Conservation (phyloP, 2,113 vertebrate species). For the Mus musculus region DNA sequence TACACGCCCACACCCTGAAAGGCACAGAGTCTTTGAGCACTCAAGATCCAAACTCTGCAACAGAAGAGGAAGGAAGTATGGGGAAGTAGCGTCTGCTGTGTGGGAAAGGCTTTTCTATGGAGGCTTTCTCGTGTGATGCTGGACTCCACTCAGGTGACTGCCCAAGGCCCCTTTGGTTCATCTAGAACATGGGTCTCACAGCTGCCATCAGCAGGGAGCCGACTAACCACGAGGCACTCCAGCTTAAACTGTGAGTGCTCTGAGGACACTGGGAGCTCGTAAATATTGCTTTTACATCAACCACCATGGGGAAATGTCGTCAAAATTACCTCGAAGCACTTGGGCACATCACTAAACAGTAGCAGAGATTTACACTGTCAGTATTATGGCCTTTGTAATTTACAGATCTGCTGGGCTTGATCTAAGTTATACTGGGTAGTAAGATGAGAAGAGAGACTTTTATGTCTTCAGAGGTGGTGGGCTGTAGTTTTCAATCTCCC, state of each 20-base stretch:
- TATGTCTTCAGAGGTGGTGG: slow-evolving; percentile 1
- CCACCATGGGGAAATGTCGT: not conserved
- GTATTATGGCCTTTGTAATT: not conserved
- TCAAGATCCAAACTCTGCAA: not conserved
- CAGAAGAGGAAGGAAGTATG: not conserved
- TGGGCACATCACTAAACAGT: not conserved
- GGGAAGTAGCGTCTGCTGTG: not conserved
- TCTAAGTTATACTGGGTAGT: not conserved
- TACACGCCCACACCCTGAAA: not conserved
- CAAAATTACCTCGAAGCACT: slow-evolving; percentile 24
- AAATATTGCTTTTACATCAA: not conserved
- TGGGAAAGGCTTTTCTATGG: not conserved
- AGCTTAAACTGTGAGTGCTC: not conserved
- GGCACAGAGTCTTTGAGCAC: not conserved
- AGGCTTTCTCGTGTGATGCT: not conserved
- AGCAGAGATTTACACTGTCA: not conserved
- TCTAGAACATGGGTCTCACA: not conserved
- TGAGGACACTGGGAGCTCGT: slow-evolving; percentile 5
- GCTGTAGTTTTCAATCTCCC: slow-evolving; percentile 34
- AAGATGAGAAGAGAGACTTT: slow-evolving; percentile 46
- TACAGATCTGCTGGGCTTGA: slow-evolving; percentile 19
- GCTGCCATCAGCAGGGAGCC: not conserved
- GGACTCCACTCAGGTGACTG: not conserved
- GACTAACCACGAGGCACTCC: not conserved
- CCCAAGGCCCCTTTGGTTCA: not conserved